Evolutionary conservation across 2,113 vertebrate species (phyloP).

Genomic region (Craseonycteris thonglongyai): DNA sequence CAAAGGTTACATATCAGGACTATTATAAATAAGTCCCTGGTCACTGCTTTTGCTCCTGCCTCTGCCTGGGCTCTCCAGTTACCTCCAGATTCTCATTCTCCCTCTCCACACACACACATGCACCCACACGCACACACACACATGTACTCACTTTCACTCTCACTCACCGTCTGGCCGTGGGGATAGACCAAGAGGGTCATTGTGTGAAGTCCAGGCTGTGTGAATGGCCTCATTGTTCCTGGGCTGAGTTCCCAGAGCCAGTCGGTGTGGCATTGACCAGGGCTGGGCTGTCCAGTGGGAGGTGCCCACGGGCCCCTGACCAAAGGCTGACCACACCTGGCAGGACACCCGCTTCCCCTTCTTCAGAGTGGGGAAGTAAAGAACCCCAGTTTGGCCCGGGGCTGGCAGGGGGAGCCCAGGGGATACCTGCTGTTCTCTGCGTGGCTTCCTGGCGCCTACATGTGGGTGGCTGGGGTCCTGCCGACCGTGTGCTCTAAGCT

Average conservation of each 20-base stretch:
- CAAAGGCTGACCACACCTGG: neutral
- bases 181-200: slow-evolving; percentile 41
- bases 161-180: neutral
- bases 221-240: slow-evolving; percentile 61
- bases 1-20: neutral
- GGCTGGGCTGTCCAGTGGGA: neutral
- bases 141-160: neutral
- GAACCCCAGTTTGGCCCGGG: neutral
- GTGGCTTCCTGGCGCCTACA: neutral
- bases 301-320: slow-evolving; percentile 35
- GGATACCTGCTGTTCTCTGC: fast-evolving
- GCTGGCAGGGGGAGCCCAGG: no score
- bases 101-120: neutral
- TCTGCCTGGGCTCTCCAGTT: neutral
- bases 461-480: neutral
- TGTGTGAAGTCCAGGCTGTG: neutral
- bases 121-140: neutral
- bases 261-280: slow-evolving; percentile 48
- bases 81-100: neutral
- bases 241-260: slow-evolving; percentile 9
- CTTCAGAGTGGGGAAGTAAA: neutral
- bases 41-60: neutral
- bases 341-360: neutral
- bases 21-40: neutral
- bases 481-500: neutral